Base-by-base conservation (phyloP, 2,113 vertebrate genomes). In the Accipiter cooperii region DNA sequence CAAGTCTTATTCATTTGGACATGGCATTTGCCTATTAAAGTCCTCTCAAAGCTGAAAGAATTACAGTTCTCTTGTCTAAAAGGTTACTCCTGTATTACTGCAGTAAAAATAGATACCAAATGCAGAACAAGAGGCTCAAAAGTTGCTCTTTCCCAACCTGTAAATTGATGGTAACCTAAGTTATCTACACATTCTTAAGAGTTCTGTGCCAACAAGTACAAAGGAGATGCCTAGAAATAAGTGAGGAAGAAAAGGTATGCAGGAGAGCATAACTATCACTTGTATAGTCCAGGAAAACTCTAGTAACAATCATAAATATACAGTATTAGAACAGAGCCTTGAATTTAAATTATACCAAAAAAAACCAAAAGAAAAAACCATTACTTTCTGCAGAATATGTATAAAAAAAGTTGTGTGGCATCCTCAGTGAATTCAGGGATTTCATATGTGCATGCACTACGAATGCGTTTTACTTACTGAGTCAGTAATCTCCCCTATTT, bases 351-450 rank as follows among this genome's bases (percentile, higher is more conserved):
- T n/a, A 54, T 14, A 76, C 19, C 5, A 29, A 58, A 75, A 5
- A 71, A 66, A 44, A 4, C 5, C 4, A 8, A 36, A 36, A 63
- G 2, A 6, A 34, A n/a, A 36, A 20, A 13, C 0, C 2, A 36
- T 5, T 3, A 47, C 51, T 46, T 82, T 58, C 52, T 28, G 36
- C 14, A 69, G 17, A 21, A 65, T 13, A n/a, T 8, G 12, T 28
- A 22, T 24, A 12, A 20, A 42, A 40, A 47, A 10, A 18, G 26
- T 58, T 33, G 8, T 14, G 31, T 60, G 69, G 25, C 34, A 64
- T 47, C 49, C 47, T 40, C 22, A 28, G 0, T 40, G 25, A n/a
- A 33, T 36, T 47, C 46, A 13, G 18, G 9, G 15, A 65, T 80
- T 68, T 70, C 49, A 15, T 42, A 16, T 5, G 7, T 6, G 5